A percentile compares a stretch with the other conserved stretches of the same genome.
phyloP scores from a whole-genome alignment of 2,797 vertebrate species.

The Mus spretus region DNA sequence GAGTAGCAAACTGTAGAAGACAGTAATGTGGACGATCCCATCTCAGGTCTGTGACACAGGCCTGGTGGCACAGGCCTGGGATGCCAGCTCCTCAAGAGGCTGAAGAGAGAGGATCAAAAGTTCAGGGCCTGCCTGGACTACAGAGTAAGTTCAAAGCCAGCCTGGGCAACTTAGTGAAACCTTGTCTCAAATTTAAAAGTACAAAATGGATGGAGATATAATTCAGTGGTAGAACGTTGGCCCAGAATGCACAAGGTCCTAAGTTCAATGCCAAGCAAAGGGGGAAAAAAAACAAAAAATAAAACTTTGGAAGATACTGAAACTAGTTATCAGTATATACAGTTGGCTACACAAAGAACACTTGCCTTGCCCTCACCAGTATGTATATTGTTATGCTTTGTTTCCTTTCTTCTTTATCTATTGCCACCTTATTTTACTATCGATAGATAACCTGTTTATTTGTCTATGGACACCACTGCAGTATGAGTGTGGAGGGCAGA shows the following conservation, averaged over 20 bases:
- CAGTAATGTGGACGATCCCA: not conserved
- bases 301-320: not conserved
- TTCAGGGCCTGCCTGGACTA: not conserved
- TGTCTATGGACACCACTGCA: not conserved
- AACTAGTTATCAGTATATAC: not conserved
- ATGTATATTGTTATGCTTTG: not conserved
- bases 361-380: not conserved
- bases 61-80: not conserved
- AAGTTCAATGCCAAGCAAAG: not conserved
- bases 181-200: conserved; percentile 23
- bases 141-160: not conserved
- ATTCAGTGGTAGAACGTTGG: not conserved
- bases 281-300: not conserved
- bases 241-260: not conserved
- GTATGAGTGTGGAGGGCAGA: not conserved
- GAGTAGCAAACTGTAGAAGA: conserved; percentile 17
- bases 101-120: not conserved
- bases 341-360: not conserved
- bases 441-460: not conserved
- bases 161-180: not conserved
- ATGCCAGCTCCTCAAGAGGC: not conserved
- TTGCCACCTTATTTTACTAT: not conserved
- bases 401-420: not conserved
- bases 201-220: not conserved
- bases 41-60: not conserved